Base-by-base conservation (phyloP, 1,140 invertebrate species). In the Portunus trituberculatus region DNA sequence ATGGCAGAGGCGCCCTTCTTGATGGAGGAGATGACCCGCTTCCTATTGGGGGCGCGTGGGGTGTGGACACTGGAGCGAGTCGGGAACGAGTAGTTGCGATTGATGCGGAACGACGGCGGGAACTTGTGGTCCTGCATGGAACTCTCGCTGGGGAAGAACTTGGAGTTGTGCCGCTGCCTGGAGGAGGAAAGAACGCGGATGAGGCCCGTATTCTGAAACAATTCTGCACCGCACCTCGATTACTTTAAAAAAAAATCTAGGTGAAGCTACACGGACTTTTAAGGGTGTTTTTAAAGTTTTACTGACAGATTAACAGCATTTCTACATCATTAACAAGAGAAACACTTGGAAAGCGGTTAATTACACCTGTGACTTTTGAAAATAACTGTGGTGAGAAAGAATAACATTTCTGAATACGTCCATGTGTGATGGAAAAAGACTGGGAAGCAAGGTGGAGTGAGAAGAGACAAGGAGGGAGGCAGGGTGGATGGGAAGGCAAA, bases 31-130 rank as follows among this genome's bases (percentile, higher is more conserved):
- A 97, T 95, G 20, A 97, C 94, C 94, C 96, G 89, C 90, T 96
- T 95, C 88, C 93, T 91, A 48, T 90, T 94, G 59, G 92, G 94
- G 2, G 89, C 93, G 67, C 91, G 91, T 2, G 95, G 95, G 46
- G 86, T 83, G 86, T 94, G 94, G 83, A 95, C 83, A 32, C 96
- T 96, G 67, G 96, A 96, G 39, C 96, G 94, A 28, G 96, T 96
- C 16, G 96, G 96, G 84, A 96, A 96, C 31, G 96, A 93, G 96
- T 97, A 97, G 96, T 97, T 97, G 96, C 98, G 97, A 52, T 98
- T 98, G 96, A 98, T 98, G 95, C 98, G 97, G 97, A 98, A 98
- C 96, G 98, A 98, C 39, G 98, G 98, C 92, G 98, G 98, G 97
- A 98, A 98, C 96, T 98, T 98, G 46, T 95, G 59, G 52, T 96